Percentiles rank a stretch among this genome's conserved stretches.
phyloP scores from a whole-genome alignment of 2,797 vertebrate species.

The Anomalospiza imberbis region DNA sequence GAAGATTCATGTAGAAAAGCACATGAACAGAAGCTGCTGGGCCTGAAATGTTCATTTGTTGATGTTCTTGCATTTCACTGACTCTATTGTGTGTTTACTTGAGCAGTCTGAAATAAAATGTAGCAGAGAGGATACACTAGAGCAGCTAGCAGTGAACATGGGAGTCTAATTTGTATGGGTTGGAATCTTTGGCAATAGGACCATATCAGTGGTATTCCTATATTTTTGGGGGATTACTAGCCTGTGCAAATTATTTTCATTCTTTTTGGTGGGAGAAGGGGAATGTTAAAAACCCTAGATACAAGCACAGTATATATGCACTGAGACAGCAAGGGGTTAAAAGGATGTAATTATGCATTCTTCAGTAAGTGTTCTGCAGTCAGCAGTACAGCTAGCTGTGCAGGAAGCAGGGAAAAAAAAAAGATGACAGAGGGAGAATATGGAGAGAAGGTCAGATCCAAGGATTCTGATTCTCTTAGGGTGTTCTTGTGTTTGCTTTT shows the following conservation, averaged over 20 bases:
- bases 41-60: background rate
- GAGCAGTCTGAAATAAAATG: background rate
- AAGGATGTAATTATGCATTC: slow-evolving; percentile 28
- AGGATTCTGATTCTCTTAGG: slow-evolving; percentile 53
- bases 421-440: background rate
- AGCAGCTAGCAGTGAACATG: background rate
- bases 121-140: background rate
- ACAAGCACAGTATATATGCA: background rate
- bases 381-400: slow-evolving; percentile 23
- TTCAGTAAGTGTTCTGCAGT: slow-evolving; percentile 40
- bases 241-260: background rate
- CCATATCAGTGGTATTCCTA: background rate
- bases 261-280: background rate
- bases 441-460: slow-evolving; percentile 24
- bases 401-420: background rate
- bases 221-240: background rate
- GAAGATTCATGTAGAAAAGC: background rate
- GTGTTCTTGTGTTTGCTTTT: slow-evolving; percentile 36
- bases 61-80: background rate
- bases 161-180: background rate
- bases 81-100: background rate
- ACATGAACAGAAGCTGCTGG: background rate
- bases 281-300: background rate
- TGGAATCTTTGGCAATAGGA: background rate
- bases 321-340: slow-evolving; percentile 27